These are phyloP conservation scores for Girardinichthys multiradiatus DNA, from an alignment of 2,113 vertebrate genomes.

Conservation along the genomic window DNA sequence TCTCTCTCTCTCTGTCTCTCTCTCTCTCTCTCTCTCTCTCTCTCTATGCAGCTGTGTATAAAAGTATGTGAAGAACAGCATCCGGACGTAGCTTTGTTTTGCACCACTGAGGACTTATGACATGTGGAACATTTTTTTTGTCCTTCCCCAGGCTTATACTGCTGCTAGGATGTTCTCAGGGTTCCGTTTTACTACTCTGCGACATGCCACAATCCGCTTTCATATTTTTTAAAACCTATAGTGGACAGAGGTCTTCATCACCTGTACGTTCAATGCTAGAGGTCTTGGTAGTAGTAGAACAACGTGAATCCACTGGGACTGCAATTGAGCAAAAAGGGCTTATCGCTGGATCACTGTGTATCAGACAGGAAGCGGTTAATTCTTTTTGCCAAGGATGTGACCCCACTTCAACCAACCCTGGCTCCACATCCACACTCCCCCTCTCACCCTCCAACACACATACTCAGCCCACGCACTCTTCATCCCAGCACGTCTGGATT, in stretches of 20 bases:
- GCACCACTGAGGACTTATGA: constrained; percentile 48
- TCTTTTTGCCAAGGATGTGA: constrained; percentile 43
- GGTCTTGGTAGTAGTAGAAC: not conserved
- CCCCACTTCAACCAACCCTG: constrained; percentile 4
- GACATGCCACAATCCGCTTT: constrained; percentile 32
- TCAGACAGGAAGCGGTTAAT: constrained; percentile 56
- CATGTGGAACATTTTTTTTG: constrained; percentile 53
- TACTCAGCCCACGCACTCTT: constrained; percentile 12
- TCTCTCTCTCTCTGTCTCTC: constrained; percentile 4
- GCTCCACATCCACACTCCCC: not conserved
- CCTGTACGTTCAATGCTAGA: constrained; percentile 25
- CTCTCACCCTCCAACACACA: not conserved
- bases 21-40: constrained; percentile 8
- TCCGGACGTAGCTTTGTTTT: constrained; percentile 67
- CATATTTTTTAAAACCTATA: not conserved
- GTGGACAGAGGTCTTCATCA: constrained; percentile 12
- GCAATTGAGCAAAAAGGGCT: constrained; percentile 11
- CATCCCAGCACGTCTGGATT: constrained; percentile 30
- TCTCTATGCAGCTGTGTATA: constrained; percentile 33
- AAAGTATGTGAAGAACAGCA: constrained; percentile 56
- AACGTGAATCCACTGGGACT: constrained; percentile 25
- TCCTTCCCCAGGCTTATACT: constrained; percentile 40
- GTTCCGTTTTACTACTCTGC: constrained; percentile 42
- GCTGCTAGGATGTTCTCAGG: constrained; percentile 51
- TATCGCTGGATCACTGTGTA: constrained; percentile 31